Base-by-base conservation (phyloP, 2,888 invertebrate genomes). In the Drosophila yooni region DNA sequence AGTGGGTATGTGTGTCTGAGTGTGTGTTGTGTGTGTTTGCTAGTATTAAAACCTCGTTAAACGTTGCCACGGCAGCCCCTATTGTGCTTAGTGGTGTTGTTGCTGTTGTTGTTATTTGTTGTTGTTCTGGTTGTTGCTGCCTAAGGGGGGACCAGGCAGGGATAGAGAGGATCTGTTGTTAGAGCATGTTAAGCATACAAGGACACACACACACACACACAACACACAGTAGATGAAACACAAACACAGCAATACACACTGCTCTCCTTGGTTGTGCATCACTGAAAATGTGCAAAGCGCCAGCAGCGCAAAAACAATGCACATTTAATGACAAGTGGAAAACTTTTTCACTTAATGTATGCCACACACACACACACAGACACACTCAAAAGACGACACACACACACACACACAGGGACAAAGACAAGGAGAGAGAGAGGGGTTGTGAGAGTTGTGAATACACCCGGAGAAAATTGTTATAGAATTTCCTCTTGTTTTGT, bases 291-390 rank as follows among this genome's bases (percentile, higher is more conserved):
- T 71, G 72, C 81, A 76, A 74, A 73, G 53, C 62, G 75, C 70
- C 83, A 79, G 70, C 73, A 68, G 82, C 88, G 74, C 81, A 83
- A 90, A 77, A 83, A 81, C 84, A 89, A 89, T 82, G 79, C 89
- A 86, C 89, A 89, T 89, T 79, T 90, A 90, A 90, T 88, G 85
- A 90, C 90, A 89, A 90, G 88, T 84, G 79, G 87, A 88, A 88
- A 85, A 90, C 70, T 86, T 86, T 86, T 86, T 88, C 81, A 90
- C 90, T 85, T 85, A 90, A 85, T 90, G 80, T 81, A 88, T 88
- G 90, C 81, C 90, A 76, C 62, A 79, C 65, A 77, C 76, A 68
- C 61, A 59, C 38, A 66, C 38, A 61, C 71, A 66, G 29, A 36
- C 34, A 53, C 10, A 27, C 2, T 36, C 54, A 51, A 66, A 40